Conservation (phyloP, 2,888 invertebrate species). For the Patella ulyssiponensis region DNA sequence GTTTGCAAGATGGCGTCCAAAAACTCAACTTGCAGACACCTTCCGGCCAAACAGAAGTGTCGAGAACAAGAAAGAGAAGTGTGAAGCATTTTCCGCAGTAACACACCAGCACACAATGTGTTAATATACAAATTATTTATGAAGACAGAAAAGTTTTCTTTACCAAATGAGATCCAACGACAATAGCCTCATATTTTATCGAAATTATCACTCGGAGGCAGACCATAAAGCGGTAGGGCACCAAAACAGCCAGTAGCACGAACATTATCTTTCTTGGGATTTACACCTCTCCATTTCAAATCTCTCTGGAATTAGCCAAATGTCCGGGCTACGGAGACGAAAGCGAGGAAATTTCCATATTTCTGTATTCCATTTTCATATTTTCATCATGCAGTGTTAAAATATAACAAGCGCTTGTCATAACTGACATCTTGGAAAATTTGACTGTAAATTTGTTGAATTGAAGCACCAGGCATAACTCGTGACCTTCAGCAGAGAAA, state of each 20-base stretch:
- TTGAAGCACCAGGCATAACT: not conserved
- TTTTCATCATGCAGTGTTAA: constrained; percentile 33
- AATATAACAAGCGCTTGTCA: constrained; percentile 15
- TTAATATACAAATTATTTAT: constrained; percentile 5
- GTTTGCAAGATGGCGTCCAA: not conserved
- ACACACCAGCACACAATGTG: not conserved
- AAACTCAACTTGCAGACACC: not conserved
- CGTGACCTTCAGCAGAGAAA: not conserved
- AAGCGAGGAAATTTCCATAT: constrained; percentile 34
- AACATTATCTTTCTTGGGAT: constrained; percentile 9
- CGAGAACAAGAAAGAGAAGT: not conserved
- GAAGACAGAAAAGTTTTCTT: not conserved
- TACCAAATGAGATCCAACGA: not conserved
- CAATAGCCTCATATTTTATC: constrained; percentile 6
- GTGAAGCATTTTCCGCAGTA: constrained; percentile 5
- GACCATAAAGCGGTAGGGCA: constrained; percentile 11
- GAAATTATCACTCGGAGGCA: constrained; percentile 7
- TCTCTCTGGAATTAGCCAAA: not conserved
- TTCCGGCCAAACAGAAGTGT: not conserved
- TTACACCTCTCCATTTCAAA: constrained; percentile 1
- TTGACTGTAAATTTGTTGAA: not conserved
- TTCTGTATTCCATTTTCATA: constrained; percentile 32
- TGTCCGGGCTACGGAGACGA: not conserved
- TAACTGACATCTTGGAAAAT: not conserved
- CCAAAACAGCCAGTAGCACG: constrained; percentile 3